phyloP scores from a whole-genome alignment of 1,140 invertebrate genomes.

The Steinernema feltiae region DNA sequence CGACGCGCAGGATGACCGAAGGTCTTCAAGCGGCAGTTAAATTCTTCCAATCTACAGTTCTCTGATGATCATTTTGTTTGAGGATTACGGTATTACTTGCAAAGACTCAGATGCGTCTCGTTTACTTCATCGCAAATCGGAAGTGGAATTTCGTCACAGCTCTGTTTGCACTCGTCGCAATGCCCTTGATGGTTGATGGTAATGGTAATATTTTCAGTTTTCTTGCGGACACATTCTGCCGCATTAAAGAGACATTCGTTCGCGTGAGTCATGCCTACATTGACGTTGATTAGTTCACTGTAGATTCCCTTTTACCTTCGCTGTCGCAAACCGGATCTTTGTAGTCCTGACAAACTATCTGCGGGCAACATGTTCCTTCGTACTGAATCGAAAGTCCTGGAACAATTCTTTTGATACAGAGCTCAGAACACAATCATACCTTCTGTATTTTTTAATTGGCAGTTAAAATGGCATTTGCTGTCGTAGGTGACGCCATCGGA shows the following conservation, averaged over 20 bases:
- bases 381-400: constrained; percentile 17
- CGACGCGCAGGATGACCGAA: not conserved
- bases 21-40: not conserved
- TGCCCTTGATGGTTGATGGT: not conserved
- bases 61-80: not conserved
- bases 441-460: constrained; percentile 19
- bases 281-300: not conserved
- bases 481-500: constrained; percentile 26
- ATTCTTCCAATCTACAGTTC: not conserved
- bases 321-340: constrained; percentile 26
- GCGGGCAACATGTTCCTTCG: constrained; percentile 27
- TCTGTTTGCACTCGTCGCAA: constrained; percentile 19
- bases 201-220: not conserved
- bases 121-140: constrained; percentile 16
- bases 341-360: constrained; percentile 17
- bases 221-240: constrained; percentile 12
- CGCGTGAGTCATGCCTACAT: constrained; percentile 19
- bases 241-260: constrained; percentile 16
- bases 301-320: not conserved
- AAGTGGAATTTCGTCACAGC: constrained; percentile 1
- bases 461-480: constrained; percentile 20
- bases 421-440: not conserved
- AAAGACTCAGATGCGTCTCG: constrained; percentile 20
- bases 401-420: not conserved
- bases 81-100: constrained; percentile 13